A percentile compares a stretch with the other conserved stretches of the same genome.
These are phyloP conservation scores for Rhinogobius similis DNA, from an alignment of 2,113 vertebrate species.

Conservation along the genomic window DNA sequence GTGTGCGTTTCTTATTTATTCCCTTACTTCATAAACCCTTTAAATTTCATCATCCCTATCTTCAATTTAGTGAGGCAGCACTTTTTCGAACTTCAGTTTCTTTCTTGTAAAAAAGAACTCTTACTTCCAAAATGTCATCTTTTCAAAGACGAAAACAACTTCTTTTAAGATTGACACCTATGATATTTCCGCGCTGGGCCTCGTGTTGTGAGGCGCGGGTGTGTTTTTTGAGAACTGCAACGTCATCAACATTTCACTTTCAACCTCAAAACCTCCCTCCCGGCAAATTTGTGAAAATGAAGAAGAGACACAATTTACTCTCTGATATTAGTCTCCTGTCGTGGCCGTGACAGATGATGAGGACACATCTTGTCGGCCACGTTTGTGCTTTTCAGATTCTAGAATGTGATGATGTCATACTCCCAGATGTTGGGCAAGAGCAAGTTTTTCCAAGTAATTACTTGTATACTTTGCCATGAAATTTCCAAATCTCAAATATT, in stretches of 20 bases:
- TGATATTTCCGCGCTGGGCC: constrained; percentile 39
- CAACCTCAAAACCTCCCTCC: background rate
- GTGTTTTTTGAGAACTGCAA: constrained; percentile 11
- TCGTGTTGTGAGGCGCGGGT: constrained; percentile 18
- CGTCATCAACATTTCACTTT: constrained; percentile 17
- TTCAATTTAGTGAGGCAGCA: background rate
- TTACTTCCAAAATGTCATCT: constrained; percentile 33
- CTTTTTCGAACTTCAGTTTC: constrained; percentile 15
- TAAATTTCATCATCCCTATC: background rate
- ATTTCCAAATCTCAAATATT: too few species aligned
- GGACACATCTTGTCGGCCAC: too few species aligned
- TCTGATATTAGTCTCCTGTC: too few species aligned
- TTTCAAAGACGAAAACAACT: constrained; percentile 27
- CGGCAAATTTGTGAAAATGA: constrained; percentile 8
- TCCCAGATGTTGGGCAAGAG: too few species aligned
- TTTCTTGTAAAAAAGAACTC: background rate
- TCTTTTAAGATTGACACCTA: constrained; percentile 37
- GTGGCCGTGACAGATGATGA: too few species aligned
- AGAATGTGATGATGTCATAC: too few species aligned
- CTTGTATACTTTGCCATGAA: too few species aligned
- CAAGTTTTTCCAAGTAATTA: too few species aligned
- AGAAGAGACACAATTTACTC: constrained; percentile 13
- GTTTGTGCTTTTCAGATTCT: too few species aligned
- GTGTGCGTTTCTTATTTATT: background rate
- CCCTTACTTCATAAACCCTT: background rate